phyloP scores from a whole-genome alignment of 2,113 vertebrate genomes.

The Oreochromis niloticus region DNA sequence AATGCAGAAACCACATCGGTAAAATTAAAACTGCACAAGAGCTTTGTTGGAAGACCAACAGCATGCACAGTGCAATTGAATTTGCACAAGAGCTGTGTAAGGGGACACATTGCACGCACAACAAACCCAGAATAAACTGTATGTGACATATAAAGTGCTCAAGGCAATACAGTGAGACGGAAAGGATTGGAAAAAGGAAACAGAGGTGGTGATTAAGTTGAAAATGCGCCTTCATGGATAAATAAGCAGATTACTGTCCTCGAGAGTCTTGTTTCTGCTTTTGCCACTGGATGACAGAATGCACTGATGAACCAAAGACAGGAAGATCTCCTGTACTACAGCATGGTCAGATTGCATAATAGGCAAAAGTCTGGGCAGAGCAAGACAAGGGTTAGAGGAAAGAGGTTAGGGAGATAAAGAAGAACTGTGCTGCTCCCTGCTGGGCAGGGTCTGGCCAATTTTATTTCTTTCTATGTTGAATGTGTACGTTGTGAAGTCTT shows the following conservation, averaged over 20 bases:
- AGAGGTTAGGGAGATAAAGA: neutral
- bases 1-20: neutral
- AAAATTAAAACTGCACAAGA: neutral
- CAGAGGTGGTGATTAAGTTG: neutral
- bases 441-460: slow-evolving; percentile 23
- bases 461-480: neutral
- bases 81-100: neutral
- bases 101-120: neutral
- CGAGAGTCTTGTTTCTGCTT: neutral
- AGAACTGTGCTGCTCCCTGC: slow-evolving; percentile 50
- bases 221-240: slow-evolving; percentile 15
- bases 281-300: neutral
- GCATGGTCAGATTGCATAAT: neutral
- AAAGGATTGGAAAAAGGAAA: neutral
- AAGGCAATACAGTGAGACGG: neutral
- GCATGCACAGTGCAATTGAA: neutral
- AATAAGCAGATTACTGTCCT: slow-evolving; percentile 33
- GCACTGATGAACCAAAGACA: slow-evolving; percentile 10
- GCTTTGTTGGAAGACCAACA: neutral
- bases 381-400: neutral
- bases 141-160: slow-evolving; percentile 31
- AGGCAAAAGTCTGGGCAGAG: neutral
- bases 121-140: slow-evolving; percentile 18
- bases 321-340: neutral
- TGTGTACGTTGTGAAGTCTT: neutral